Conservation (phyloP, 1,140 invertebrate genomes). For the Heterodera carotae region DNA sequence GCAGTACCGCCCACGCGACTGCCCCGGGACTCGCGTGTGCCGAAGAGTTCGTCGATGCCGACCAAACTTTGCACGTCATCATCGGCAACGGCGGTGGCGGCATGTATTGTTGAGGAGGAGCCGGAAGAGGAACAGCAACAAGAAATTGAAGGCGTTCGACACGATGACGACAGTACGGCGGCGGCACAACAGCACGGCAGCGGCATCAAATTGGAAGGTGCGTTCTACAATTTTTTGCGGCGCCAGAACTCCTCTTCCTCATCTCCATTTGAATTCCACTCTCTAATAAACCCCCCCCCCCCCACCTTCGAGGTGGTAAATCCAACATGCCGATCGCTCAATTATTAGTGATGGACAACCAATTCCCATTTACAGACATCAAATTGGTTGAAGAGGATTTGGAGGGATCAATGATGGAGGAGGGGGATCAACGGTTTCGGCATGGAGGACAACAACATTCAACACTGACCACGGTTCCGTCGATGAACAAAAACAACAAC, state of each 20-base stretch:
- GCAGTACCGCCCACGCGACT: conserved; percentile 45
- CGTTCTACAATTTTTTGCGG: too few relatives aligned
- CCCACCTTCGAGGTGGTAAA: not conserved
- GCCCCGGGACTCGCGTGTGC: conserved; percentile 57
- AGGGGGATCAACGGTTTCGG: not conserved
- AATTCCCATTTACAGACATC: not conserved
- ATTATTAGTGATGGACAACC: too few relatives aligned
- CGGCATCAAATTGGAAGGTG: not conserved
- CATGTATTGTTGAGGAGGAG: conserved; percentile 14
- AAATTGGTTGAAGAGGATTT: not conserved
- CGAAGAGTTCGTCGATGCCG: conserved; percentile 61
- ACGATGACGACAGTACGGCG: not conserved
- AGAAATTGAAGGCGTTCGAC: not conserved
- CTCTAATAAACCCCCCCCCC: too few relatives aligned
- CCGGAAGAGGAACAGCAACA: too few relatives aligned
- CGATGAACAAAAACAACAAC: too few relatives aligned
- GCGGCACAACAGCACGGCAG: not conserved
- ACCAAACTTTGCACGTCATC: conserved; percentile 38
- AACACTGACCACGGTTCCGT: too few relatives aligned
- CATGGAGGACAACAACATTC: not conserved
- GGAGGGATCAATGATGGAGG: not conserved
- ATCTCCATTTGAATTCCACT: not conserved
- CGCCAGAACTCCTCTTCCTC: too few relatives aligned
- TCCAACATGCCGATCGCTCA: too few relatives aligned
- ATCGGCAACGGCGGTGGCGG: not conserved